phyloP scores from a whole-genome alignment of 2,797 vertebrate species.

The Kryptolebias ocellatus region DNA sequence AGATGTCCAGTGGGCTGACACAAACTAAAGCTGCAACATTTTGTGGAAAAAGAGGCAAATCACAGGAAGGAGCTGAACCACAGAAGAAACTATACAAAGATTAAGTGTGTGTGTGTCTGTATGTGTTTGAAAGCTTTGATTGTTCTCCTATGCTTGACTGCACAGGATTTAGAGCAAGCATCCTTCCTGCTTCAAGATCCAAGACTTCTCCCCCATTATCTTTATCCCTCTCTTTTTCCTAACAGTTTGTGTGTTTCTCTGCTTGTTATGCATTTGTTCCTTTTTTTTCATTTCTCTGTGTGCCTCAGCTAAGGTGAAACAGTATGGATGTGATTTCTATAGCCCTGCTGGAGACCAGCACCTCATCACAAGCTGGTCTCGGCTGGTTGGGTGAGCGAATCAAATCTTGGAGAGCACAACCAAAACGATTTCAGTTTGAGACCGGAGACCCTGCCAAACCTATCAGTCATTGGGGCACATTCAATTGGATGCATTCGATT shows the following conservation, averaged over 20 bases:
- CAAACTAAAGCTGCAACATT: slow-evolving; percentile 22
- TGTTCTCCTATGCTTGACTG: slow-evolving; percentile 69
- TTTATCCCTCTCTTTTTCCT: slow-evolving; percentile 16
- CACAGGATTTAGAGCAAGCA: slow-evolving; percentile 66
- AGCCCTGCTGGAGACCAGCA: slow-evolving; percentile 74
- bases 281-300: slow-evolving; percentile 31
- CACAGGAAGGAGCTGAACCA: slow-evolving; percentile 6
- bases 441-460: slow-evolving; percentile 55
- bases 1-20: slow-evolving; percentile 32
- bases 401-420: slow-evolving; percentile 65
- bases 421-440: slow-evolving; percentile 68
- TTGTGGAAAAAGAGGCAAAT: slow-evolving; percentile 16
- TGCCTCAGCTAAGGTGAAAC: slow-evolving; percentile 69
- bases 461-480: slow-evolving; percentile 54
- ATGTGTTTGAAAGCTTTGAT: slow-evolving; percentile 65
- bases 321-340: slow-evolving; percentile 72
- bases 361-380: slow-evolving; percentile 77
- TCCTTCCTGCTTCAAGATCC: slow-evolving; percentile 62
- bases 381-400: slow-evolving; percentile 73
- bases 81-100: slow-evolving; percentile 15
- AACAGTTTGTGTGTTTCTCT: slow-evolving; percentile 23
- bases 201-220: slow-evolving; percentile 51
- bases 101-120: slow-evolving; percentile 24
- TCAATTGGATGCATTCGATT: slow-evolving; percentile 69
- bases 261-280: slow-evolving; percentile 37